phyloP scores from a whole-genome alignment of 2,888 invertebrate species.

The Creontiades dilutus region DNA sequence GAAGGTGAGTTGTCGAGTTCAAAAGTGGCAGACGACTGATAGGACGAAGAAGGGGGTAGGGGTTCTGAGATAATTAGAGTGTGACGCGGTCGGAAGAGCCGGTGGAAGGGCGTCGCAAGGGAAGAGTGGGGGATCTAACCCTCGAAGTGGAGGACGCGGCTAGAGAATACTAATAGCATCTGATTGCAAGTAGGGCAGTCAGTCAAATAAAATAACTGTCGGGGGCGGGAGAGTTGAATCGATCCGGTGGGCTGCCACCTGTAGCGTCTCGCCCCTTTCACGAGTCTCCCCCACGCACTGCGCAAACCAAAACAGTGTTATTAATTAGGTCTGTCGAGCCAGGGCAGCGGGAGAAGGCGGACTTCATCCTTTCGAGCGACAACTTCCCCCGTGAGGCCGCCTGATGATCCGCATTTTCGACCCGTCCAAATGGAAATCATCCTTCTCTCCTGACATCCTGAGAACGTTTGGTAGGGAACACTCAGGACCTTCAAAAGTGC shows the following conservation, averaged over 20 bases:
- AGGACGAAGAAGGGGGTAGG: background rate
- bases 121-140: background rate
- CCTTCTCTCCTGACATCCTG: no score
- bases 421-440: no score
- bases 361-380: slow-evolving; percentile 39
- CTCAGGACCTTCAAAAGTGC: no score
- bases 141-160: slow-evolving; percentile 45
- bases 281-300: slow-evolving; percentile 37
- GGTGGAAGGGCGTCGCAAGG: slow-evolving; percentile 32
- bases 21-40: background rate
- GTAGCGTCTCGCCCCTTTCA: slow-evolving; percentile 46
- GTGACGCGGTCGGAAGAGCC: slow-evolving; percentile 41
- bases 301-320: slow-evolving; percentile 70
- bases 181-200: slow-evolving; percentile 73
- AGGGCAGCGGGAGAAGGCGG: slow-evolving; percentile 6
- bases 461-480: no score
- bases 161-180: slow-evolving; percentile 72
- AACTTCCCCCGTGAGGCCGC: slow-evolving; percentile 2
- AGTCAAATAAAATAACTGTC: slow-evolving; percentile 72
- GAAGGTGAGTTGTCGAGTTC: slow-evolving; percentile 18
- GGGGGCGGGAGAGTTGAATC: slow-evolving; percentile 52
- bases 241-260: slow-evolving; percentile 69
- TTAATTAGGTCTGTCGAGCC: slow-evolving; percentile 60
- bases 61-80: slow-evolving; percentile 46
- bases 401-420: background rate